Conservation (phyloP, 2,888 invertebrate species). For the Melieria crassipennis region DNA sequence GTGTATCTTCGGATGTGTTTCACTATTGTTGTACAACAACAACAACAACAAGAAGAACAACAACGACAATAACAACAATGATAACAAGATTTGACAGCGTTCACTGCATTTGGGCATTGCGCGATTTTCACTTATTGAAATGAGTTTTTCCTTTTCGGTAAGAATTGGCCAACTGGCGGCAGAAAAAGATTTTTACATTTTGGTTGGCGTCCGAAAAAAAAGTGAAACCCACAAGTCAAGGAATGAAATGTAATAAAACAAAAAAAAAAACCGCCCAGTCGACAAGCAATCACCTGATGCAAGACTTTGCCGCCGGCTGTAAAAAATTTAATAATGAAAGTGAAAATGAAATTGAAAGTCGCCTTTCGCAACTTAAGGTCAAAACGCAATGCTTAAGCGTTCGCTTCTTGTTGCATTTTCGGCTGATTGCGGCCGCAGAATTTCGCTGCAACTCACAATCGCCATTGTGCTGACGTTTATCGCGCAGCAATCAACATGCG, state of each 20-base stretch:
- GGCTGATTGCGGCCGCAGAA: neutral
- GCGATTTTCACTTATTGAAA: conserved; percentile 47
- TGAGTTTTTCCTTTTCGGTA: conserved; percentile 42
- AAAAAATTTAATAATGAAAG: conserved; percentile 14
- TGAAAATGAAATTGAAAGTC: conserved; percentile 33
- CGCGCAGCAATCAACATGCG: no score
- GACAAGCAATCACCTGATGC: neutral
- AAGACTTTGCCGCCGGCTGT: no score
- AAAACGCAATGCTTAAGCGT: no score
- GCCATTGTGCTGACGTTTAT: no score
- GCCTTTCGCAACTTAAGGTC: conserved; percentile 11
- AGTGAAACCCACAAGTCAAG: neutral
- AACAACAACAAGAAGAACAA: neutral
- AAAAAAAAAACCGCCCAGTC: neutral
- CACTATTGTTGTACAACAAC: neutral
- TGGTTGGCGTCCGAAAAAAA: neutral
- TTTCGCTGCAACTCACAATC: neutral
- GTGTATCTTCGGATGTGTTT: neutral
- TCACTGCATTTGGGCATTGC: conserved; percentile 40
- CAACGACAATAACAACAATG: neutral
- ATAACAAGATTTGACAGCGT: neutral
- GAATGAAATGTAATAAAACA: neutral
- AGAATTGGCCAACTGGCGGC: conserved; percentile 33
- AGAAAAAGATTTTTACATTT: neutral
- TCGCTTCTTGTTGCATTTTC: no score